Evolutionary conservation across 2,797 vertebrate genomes (phyloP), one percentile per base, ranked within the genome.

Genomic region (Chelon auratus): DNA sequence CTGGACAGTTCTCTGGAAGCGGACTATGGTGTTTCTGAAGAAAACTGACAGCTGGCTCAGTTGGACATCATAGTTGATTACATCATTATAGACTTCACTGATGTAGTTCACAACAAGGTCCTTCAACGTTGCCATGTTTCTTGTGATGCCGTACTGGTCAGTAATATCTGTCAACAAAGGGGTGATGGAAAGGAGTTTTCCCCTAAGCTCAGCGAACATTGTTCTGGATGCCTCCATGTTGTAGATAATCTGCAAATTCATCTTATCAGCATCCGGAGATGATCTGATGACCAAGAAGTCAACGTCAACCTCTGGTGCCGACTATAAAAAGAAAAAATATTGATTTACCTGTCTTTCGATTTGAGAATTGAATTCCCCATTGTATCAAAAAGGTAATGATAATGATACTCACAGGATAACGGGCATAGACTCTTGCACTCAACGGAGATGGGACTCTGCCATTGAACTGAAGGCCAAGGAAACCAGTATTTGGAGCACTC

Each of bases 161-260:
- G 92, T 86, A 73, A 94, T 95, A 36, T 5, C 14, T 47, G 12
- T 78, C 15, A 88, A 54, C 17, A 93, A 51, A 52, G 86, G 84
- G 1, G 83, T 82, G 14, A 96, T 93, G 67, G 86, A 91, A 60
- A 94, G 93, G 15, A 96, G 43, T 62, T 64, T 95, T 18, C 89
- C 81, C 80, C 94, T 94, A 2, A 97, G 74, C 39, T 93, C 93
- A 55, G 39, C 36, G 22, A 96, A 85, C 76, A 97, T 81, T 18
- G 89, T 77, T 64, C 72, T 88, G 52, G 88, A 86, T 58, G 93
- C 92, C 26, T 94, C 92, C 52, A 95, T 90, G 51, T 96, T 94
- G 95, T 95, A 97, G 62, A 84, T 88, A 64, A 95, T 74, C 75
- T 94, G 92, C 22, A 96, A 68, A 64, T 92, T 91, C 67, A 93